Evolutionary conservation across 1,140 invertebrate genomes (phyloP).

Genomic region (Araneus ventricosus): DNA sequence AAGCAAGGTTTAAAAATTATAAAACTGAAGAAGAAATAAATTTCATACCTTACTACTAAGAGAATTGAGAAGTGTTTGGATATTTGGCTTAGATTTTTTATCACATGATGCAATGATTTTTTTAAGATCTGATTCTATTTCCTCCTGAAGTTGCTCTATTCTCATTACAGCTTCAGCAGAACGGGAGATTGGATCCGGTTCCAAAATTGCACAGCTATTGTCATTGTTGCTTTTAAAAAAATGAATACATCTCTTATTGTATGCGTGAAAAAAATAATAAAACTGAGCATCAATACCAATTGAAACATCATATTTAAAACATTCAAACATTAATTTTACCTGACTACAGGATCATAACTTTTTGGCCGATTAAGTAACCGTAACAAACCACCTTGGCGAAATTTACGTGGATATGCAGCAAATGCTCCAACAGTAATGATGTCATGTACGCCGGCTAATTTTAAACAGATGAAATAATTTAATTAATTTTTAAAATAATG

Average conservation of each 20-base stretch:
- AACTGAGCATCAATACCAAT: not conserved
- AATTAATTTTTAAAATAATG: no score
- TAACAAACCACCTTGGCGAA: slow-evolving; percentile 91
- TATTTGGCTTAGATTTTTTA: slow-evolving; percentile 85
- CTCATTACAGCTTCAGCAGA: slow-evolving; percentile 83
- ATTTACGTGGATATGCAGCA: slow-evolving; percentile 91
- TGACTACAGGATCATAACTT: slow-evolving; percentile 62
- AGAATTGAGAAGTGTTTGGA: slow-evolving; percentile 88
- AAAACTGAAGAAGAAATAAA: not conserved
- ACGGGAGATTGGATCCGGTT: slow-evolving; percentile 83
- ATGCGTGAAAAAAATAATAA: not conserved
- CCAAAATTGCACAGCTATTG: slow-evolving; percentile 78
- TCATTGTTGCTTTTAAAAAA: slow-evolving; percentile 57
- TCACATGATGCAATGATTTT: slow-evolving; percentile 70
- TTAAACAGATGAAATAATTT: no score
- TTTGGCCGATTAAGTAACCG: slow-evolving; percentile 86
- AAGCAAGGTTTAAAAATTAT: not conserved
- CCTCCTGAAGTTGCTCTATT: slow-evolving; percentile 77
- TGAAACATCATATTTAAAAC: not conserved
- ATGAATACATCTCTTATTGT: not conserved
- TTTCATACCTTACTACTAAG: slow-evolving; percentile 85
- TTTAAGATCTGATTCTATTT: slow-evolving; percentile 74
- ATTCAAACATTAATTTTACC: slow-evolving; percentile 26
- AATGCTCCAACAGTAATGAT: slow-evolving; percentile 95
- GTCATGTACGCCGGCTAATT: slow-evolving; percentile 92